Percentiles rank a stretch among this genome's conserved stretches.
Conservation (phyloP, 2,797 vertebrate genomes). For the Lepus townsendii region DNA sequence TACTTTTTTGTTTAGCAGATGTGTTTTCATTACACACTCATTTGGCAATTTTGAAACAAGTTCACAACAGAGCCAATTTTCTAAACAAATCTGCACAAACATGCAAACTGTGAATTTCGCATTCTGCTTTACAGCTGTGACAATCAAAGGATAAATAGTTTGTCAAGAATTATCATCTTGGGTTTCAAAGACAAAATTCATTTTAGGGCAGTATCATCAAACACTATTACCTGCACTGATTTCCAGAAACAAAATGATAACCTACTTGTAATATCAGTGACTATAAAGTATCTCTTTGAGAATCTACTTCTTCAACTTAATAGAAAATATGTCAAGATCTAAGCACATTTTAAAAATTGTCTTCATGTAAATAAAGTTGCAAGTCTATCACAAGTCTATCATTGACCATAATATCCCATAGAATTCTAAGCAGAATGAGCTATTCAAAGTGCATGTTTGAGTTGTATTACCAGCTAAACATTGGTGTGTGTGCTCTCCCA, state of each 20-base stretch:
- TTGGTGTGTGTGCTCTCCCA: background rate
- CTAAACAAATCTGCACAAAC: conserved; percentile 79
- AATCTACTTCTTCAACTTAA: conserved; percentile 33
- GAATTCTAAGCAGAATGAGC: background rate
- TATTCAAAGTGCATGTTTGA: background rate
- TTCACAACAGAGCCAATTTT: conserved; percentile 69
- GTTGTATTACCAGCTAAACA: background rate
- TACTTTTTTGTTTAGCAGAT: conserved; percentile 81
- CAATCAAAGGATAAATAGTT: conserved; percentile 44
- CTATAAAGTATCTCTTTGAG: conserved; percentile 13
- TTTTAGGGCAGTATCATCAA: conserved; percentile 34
- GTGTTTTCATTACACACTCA: conserved; percentile 82
- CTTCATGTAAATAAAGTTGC: conserved; percentile 46
- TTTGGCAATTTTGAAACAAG: conserved; percentile 81
- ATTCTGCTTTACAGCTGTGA: conserved; percentile 65
- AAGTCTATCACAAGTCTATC: background rate
- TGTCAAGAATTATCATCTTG: background rate
- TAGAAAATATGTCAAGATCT: conserved; percentile 25
- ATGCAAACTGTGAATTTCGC: conserved; percentile 72
- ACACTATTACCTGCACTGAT: conserved; percentile 8
- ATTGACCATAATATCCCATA: background rate
- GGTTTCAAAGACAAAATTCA: conserved; percentile 25
- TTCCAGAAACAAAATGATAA: conserved; percentile 15
- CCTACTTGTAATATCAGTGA: conserved; percentile 52
- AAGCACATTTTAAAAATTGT: background rate